These are phyloP conservation scores for Panthera uncia DNA, from an alignment of 2,113 vertebrate species.

Conservation along the genomic window DNA sequence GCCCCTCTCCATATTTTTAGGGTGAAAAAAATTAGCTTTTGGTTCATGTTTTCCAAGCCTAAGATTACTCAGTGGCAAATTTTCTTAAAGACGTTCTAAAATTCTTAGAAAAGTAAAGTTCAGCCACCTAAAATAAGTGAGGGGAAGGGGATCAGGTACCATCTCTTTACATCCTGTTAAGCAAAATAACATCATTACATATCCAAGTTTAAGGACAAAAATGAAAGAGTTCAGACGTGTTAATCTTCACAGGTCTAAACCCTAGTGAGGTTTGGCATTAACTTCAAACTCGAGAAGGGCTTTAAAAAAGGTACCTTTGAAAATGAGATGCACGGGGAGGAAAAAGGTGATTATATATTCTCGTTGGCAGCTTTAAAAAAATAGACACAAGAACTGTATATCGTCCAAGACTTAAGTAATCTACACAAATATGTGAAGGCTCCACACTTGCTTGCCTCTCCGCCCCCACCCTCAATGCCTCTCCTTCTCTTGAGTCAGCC, in stretches of 20 bases:
- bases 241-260: not conserved
- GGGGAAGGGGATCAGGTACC: not conserved
- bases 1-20: not conserved
- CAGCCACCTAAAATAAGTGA: not conserved
- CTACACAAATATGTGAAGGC: not conserved
- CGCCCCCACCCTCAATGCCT: not conserved
- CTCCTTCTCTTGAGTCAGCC: not conserved
- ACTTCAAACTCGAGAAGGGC: not conserved
- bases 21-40: not conserved
- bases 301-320: not conserved
- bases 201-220: constrained; percentile 30
- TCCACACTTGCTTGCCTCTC: not conserved
- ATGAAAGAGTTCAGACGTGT: not conserved
- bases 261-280: not conserved
- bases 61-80: constrained; percentile 33
- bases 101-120: constrained; percentile 25
- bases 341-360: not conserved
- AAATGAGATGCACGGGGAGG: not conserved
- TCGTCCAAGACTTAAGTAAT: not conserved
- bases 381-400: not conserved
- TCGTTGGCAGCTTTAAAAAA: not conserved
- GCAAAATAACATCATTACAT: not conserved
- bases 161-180: not conserved
- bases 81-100: constrained; percentile 25
- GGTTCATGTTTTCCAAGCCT: not conserved